These are phyloP conservation scores for Coreoperca whiteheadi DNA, from an alignment of 2,113 vertebrate genomes.

Conservation along the genomic window DNA sequence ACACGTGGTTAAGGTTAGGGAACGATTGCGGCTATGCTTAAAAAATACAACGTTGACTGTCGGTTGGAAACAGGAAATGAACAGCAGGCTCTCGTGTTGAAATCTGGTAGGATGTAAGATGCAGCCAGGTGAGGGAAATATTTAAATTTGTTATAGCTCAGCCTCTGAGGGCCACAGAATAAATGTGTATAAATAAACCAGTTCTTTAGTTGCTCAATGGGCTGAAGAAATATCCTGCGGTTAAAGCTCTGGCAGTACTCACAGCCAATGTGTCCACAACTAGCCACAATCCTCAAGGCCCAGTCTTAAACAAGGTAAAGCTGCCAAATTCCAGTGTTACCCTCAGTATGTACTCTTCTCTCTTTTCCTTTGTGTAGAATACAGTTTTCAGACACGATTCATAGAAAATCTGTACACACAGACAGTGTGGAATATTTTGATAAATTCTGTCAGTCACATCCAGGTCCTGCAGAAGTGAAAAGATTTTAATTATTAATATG, in stretches of 20 bases:
- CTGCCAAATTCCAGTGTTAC: background rate
- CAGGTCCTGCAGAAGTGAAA: background rate
- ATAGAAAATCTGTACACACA: background rate
- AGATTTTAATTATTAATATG: background rate
- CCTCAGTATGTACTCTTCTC: background rate
- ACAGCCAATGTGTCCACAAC: background rate
- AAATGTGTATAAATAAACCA: background rate
- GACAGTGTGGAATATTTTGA: background rate
- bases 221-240: background rate
- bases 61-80: background rate
- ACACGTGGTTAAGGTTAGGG: no score
- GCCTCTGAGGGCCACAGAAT: background rate
- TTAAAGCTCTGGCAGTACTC: background rate
- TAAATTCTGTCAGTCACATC: background rate
- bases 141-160: background rate
- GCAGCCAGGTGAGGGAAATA: background rate
- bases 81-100: background rate
- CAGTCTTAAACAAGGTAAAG: background rate
- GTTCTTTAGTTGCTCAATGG: background rate
- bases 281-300: background rate
- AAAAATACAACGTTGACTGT: background rate
- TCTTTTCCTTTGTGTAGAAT: background rate
- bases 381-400: background rate
- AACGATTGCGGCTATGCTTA: background rate
- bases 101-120: background rate